Evolutionary conservation across 2,113 vertebrate genomes (phyloP).

Genomic region (Chaenogobius annularis): DNA sequence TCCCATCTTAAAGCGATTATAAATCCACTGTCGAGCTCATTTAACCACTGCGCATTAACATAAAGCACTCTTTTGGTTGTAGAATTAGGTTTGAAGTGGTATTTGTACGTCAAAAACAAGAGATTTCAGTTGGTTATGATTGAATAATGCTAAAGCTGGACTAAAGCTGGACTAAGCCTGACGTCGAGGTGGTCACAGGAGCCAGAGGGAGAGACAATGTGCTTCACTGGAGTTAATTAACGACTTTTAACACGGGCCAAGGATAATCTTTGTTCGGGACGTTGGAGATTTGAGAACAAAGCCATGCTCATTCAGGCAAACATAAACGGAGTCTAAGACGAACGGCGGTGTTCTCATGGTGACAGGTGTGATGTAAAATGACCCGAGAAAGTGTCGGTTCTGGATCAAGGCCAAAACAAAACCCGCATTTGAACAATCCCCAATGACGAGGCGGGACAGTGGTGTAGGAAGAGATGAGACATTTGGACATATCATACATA

Average conservation of each 20-base stretch:
- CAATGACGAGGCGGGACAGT: not conserved
- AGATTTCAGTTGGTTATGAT: conserved; percentile 14
- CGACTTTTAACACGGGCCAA: too few species aligned
- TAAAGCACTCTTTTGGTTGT: conserved; percentile 20
- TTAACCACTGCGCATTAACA: conserved; percentile 22
- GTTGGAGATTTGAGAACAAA: too few species aligned
- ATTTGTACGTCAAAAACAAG: conserved; percentile 34
- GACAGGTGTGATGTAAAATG: not conserved
- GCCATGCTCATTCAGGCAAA: too few species aligned
- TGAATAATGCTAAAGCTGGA: not conserved
- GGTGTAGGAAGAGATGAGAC: conserved; percentile 27
- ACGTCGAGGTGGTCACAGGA: too few species aligned
- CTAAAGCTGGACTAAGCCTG: too few species aligned
- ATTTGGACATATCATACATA: conserved; percentile 16
- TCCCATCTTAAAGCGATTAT: conserved; percentile 35
- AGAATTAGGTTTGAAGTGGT: conserved; percentile 25
- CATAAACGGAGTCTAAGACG: too few species aligned
- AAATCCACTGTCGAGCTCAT: conserved; percentile 30
- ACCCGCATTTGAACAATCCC: conserved; percentile 4
- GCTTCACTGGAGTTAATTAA: too few species aligned
- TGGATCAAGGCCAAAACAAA: not conserved
- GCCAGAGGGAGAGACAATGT: too few species aligned
- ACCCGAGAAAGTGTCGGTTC: not conserved
- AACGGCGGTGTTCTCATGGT: too few species aligned
- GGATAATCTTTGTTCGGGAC: too few species aligned